A percentile compares a stretch with the other conserved stretches of the same genome.
phyloP scores from a whole-genome alignment of 1,140 invertebrate genomes.

The Drosophila persimilis region DNA sequence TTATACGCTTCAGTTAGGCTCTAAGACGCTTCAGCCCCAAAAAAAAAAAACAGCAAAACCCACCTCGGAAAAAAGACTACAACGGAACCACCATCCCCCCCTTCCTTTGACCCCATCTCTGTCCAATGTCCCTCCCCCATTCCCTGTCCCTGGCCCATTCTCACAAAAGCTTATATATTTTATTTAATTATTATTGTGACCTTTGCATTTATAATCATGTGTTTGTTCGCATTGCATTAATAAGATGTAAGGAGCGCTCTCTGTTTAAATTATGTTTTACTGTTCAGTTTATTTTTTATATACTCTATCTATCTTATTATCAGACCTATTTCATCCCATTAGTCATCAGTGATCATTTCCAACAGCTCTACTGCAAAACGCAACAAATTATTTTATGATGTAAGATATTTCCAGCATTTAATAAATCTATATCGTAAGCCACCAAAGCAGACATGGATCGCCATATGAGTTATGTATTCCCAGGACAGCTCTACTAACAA shows the following conservation, averaged over 20 bases:
- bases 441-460: slow-evolving; percentile 30
- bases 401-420: slow-evolving; percentile 48
- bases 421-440: slow-evolving; percentile 48
- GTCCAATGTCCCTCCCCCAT: neutral
- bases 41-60: neutral
- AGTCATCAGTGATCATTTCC: no score
- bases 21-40: slow-evolving; percentile 25
- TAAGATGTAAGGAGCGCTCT: slow-evolving; percentile 21
- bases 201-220: slow-evolving; percentile 42
- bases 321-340: neutral
- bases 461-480: slow-evolving; percentile 35
- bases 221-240: slow-evolving; percentile 45
- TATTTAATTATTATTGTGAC: slow-evolving; percentile 34
- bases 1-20: slow-evolving; percentile 51
- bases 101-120: neutral
- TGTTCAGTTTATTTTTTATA: slow-evolving; percentile 32
- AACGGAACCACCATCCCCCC: no score
- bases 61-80: neutral
- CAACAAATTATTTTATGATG: slow-evolving; percentile 23
- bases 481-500: slow-evolving; percentile 31
- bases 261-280: slow-evolving; percentile 33
- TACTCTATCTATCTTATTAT: neutral
- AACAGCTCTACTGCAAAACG: slow-evolving; percentile 5
- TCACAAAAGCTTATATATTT: slow-evolving; percentile 10
- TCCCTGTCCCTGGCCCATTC: neutral